Base-by-base conservation (phyloP, 2,797 vertebrate genomes). In the Xenops minutus region DNA sequence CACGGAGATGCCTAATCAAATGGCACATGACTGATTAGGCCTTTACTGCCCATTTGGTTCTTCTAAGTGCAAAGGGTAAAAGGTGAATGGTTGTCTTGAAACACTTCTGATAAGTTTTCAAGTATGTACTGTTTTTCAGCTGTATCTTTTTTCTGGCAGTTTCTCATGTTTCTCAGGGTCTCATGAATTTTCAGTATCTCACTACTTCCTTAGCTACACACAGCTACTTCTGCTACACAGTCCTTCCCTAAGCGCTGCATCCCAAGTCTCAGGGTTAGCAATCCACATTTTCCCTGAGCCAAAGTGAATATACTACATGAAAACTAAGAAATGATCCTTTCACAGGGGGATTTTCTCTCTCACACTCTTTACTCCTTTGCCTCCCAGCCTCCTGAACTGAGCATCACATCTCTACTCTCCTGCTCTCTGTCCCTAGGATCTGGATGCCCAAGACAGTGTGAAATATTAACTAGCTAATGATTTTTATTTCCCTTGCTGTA, bases 401-500 rank as follows among this genome's bases (percentile, higher is more conserved):
- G 22, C 34, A 58, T 66, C 69, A 14, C 73, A 59, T 51, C 41
- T 66, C 71, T n/a, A 10, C 69, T 36, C 62, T 88, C 30, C 73
- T 7, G 5, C 37, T 69, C 30, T 51, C 71, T 63, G 30, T 63
- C 67, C 27, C 59, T n/a, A 82, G 48, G 84, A 94, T 89, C 54
- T 46, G 29, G 34, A 69, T 73, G 62, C 62, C 55, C 72, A 91
- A 32, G 66, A 54, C 69, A 48, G 48, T 63, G 80, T 95, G 72
- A 96, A 91, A 92, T 75, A 92, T 83, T 93, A 95, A 93, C 78
- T 85, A 93, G 81, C 49, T 69, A 68, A 34, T 83, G 76, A 64
- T 83, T 95, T 94, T 94, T 49, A 85, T 94, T 94, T 88, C 49
- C 75, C 22, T 91, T 83, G 43, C 41, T 88, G 32, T n/a, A 80